Evolutionary conservation across 2,797 vertebrate species (phyloP), one percentile per base, ranked within the genome.

Genomic region (Coreius guichenoti): DNA sequence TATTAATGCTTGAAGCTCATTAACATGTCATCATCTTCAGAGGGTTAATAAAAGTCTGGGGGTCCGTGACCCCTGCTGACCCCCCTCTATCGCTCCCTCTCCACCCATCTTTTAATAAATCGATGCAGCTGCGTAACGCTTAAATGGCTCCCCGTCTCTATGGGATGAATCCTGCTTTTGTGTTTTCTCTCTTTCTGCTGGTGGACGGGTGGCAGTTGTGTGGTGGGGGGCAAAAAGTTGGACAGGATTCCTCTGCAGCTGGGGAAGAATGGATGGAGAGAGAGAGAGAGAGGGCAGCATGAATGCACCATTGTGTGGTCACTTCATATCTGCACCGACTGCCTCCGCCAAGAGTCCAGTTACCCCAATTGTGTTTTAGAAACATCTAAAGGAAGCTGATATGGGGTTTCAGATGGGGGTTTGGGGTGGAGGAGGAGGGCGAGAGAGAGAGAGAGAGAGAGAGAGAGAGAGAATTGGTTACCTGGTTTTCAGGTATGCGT

Each of bases 201-300:
- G 87, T 91, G 87, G 78, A 58, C 58, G 89, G 75, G 89, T 79
- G 78, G 86, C 65, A 75, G 81, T 80, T 54, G 87, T 88, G 88
- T 90, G 82, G 88, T 82, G 51, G 70, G 84, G 91, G 85, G 87
- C 92, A 93, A 93, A 93, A 86, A 88, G 87, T 95, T 95, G 95
- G 95, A 95, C 94, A 91, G 92, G 95, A 95, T 95, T 95, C 95
- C 92, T 93, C 92, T 95, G 95, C 95, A 96, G 95, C 95, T 95
- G 95, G 95, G 95, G 94, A 95, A 80, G 85, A 89, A 85, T 85
- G 84, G 83, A 87, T 31, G 26, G 86, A 83, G 84, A 45, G 77
- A 80, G 84, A 75, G 58, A 68, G 74, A 82, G 77, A 84, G 58
- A 51, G 77, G 76, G 91, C 91, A 29, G 61, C 90, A 94, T 95